Evolutionary conservation across 1,140 invertebrate species (phyloP).

Genomic region (Apis cerana): DNA sequence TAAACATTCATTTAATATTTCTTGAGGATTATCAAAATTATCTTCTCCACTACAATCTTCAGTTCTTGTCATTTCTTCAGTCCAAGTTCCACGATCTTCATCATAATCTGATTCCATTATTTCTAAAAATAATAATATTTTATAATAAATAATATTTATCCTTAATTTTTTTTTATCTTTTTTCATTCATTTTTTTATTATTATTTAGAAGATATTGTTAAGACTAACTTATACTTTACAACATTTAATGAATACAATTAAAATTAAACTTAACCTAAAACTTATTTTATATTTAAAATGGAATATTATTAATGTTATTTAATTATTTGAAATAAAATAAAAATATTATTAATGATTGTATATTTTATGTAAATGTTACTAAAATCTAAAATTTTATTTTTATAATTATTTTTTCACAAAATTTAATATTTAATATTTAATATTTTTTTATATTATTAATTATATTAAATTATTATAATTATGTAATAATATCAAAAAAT

Average conservation of each 20-base stretch:
- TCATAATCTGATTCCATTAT: slow-evolving; percentile 75
- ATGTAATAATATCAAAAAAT: not conserved
- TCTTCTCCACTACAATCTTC: slow-evolving; percentile 85
- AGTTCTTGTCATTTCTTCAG: slow-evolving; percentile 74
- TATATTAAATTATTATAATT: not conserved
- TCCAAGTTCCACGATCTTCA: slow-evolving; percentile 75
- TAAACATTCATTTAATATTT: slow-evolving; percentile 93
- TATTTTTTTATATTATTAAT: not conserved
- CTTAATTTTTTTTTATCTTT: not conserved
- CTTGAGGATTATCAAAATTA: slow-evolving; percentile 90
- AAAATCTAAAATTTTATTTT: not conserved
- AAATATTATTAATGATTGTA: not conserved
- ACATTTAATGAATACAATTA: not conserved
- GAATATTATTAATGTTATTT: not conserved
- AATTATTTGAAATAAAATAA: not conserved
- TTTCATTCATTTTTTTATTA: not conserved
- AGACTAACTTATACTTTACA: not conserved
- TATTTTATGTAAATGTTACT: not conserved
- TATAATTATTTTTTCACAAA: not conserved
- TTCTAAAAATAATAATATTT: not conserved
- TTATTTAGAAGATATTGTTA: not conserved
- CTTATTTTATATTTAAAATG: not conserved
- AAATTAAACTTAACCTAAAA: not conserved
- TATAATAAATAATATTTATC: not conserved
- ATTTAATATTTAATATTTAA: not conserved